Conservation (phyloP, 1,140 invertebrate species). For the Megalonaias nervosa region DNA sequence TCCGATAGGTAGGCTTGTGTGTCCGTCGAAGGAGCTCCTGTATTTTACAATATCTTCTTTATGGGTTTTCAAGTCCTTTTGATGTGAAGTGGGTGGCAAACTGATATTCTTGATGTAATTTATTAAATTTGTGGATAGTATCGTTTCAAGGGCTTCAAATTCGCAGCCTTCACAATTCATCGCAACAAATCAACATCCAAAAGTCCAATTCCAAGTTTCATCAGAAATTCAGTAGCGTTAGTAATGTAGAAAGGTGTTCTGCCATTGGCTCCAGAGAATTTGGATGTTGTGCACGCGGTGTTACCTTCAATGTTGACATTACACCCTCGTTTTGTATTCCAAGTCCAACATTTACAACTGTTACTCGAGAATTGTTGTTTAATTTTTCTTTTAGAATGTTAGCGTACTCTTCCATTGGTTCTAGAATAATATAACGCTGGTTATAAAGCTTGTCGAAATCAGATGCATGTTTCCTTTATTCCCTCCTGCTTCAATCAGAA, state of each 20-base stretch:
- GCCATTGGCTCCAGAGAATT: slow-evolving; percentile 11
- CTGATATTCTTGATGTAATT: slow-evolving; percentile 34
- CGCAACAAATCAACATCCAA: slow-evolving; percentile 33
- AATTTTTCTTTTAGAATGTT: slow-evolving; percentile 26
- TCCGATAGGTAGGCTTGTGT: slow-evolving; percentile 35
- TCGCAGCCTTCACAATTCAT: slow-evolving; percentile 43
- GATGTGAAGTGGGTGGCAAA: slow-evolving; percentile 31
- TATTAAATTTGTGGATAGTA: slow-evolving; percentile 17
- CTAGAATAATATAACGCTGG: slow-evolving; percentile 27
- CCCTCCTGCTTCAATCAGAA: slow-evolving; percentile 30
- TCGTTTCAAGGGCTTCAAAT: slow-evolving; percentile 28
- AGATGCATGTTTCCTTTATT: slow-evolving; percentile 27
- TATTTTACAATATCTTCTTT: slow-evolving; percentile 30
- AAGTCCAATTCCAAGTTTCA: slow-evolving; percentile 25
- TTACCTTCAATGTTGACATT: slow-evolving; percentile 28
- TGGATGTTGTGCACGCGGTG: slow-evolving; percentile 24
- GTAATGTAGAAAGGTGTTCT: slow-evolving; percentile 22
- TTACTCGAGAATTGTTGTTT: slow-evolving; percentile 25
- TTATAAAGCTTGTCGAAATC: slow-evolving; percentile 28
- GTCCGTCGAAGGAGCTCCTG: slow-evolving; percentile 30
- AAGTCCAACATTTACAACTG: slow-evolving; percentile 27
- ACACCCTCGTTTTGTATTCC: slow-evolving; percentile 23
- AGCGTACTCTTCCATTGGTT: slow-evolving; percentile 33
- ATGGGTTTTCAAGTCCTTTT: slow-evolving; percentile 7
- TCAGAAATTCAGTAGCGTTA: slow-evolving; percentile 28